These are phyloP conservation scores for Drosophila percnosoma DNA, from an alignment of 2,888 invertebrate species.

Conservation along the genomic window DNA sequence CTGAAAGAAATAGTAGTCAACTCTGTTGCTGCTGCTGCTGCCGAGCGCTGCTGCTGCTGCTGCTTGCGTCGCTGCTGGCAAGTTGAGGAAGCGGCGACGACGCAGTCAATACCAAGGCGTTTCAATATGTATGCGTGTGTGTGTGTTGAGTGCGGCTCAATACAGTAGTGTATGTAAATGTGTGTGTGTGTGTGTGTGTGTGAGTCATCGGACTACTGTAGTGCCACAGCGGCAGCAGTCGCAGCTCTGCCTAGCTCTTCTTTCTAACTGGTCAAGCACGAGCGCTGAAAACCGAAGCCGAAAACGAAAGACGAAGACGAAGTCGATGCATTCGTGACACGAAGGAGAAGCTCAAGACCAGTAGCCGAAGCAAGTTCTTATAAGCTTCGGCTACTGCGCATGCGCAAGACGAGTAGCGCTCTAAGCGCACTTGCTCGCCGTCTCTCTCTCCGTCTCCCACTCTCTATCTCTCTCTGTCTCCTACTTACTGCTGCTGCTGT, in stretches of 20 bases:
- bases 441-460: slow-evolving; percentile 10
- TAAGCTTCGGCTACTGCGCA: slow-evolving; percentile 73
- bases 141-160: slow-evolving; percentile 60
- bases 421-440: slow-evolving; percentile 30
- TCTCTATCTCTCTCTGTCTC: slow-evolving; percentile 1
- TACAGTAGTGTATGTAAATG: slow-evolving; percentile 53
- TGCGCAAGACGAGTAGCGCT: slow-evolving; percentile 78
- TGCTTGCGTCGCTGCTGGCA: slow-evolving; percentile 68
- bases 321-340: slow-evolving; percentile 52
- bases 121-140: slow-evolving; percentile 39
- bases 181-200: slow-evolving; percentile 53
- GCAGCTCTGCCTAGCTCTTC: slow-evolving; percentile 62
- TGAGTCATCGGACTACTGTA: slow-evolving; percentile 71
- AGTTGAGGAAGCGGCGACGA: slow-evolving; percentile 75
- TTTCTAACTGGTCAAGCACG: slow-evolving; percentile 70
- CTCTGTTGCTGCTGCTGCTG: slow-evolving; percentile 61
- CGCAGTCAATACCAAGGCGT: slow-evolving; percentile 65
- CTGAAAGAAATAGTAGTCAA: slow-evolving; percentile 80
- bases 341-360: slow-evolving; percentile 84
- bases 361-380: slow-evolving; percentile 83
- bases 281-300: slow-evolving; percentile 26
- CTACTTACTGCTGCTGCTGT: slow-evolving; percentile 36
- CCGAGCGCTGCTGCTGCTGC: slow-evolving; percentile 44
- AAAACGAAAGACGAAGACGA: slow-evolving; percentile 43
- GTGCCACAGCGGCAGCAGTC: slow-evolving; percentile 39